Evolutionary conservation across 2,888 invertebrate genomes (phyloP), one percentile per base, ranked within the genome.

Genomic region (Gortyna flavago): DNA sequence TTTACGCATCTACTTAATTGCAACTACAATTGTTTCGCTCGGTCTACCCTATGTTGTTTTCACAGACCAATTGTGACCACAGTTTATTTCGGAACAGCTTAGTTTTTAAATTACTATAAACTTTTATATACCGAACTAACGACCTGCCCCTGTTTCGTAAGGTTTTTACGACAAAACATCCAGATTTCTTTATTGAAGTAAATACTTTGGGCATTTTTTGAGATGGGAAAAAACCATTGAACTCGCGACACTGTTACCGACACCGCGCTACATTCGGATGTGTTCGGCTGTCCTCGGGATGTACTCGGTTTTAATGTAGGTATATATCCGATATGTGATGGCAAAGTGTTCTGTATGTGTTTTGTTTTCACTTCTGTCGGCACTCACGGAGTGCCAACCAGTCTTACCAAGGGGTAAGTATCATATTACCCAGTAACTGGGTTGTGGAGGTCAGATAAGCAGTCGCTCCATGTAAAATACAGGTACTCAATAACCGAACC

Each of bases 21-120:
- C 67, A 41, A 54, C 18, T 78, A 21, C 61, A 51, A 13, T 35
- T 67, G 59, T 77, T 77, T 13, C 9, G 6, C 38, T 66, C 29
- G 25, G 44, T 38, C n/a, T 38, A 7, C 0, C 0, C 32, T n/a
- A 29, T 41, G 61, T 41, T 29, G 25, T 21, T 64, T 79, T 64
- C 44, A 64, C 29, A 70, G 11, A 54, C 21, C 3, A 11, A 48
- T 21, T 70, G 32, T 8, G 21, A 48, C n/a, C 16, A 29, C 25
- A 2, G 8, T 25, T 29, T 13, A 5, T 29, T 41, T 41, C 0
- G 21, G 29, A 16, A 68, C 16, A 25, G 38, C 32, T 44, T 61
- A 25, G 38, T 41, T 41, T 67, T 41, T 3, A 41, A 73, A 41
- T 41, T 16, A 25, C 25, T 16, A 0, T 35, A 32, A 25, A 68